Percentiles rank a stretch among this genome's conserved stretches.
Evolutionary conservation across 1,140 invertebrate species (phyloP).

Genomic region (Scaptomyza montana): DNA sequence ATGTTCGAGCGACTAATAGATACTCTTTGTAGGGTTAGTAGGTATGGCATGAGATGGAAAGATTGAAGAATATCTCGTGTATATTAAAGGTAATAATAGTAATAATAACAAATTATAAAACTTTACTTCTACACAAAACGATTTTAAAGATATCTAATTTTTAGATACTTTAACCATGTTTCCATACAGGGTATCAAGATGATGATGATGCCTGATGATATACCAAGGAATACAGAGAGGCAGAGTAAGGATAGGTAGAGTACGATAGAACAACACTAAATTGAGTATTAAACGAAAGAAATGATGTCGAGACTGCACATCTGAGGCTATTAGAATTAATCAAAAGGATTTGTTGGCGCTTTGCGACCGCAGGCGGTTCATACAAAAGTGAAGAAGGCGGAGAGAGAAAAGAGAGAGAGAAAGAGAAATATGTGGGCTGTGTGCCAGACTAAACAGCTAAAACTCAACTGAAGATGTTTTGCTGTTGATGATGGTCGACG

Average conservation of each 20-base stretch:
- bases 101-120: too few relatives aligned
- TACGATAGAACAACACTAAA: conserved; percentile 61
- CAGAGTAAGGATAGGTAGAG: neutral
- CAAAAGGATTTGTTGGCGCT: conserved; percentile 74
- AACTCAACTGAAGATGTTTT: too few relatives aligned
- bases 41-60: neutral
- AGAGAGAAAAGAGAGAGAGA: too few relatives aligned
- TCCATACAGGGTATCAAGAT: neutral
- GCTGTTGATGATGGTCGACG: too few relatives aligned
- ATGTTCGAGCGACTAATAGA: neutral
- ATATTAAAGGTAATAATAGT: too few relatives aligned
- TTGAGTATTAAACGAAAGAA: conserved; percentile 80
- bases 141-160: too few relatives aligned
- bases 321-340: conserved; percentile 82
- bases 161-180: too few relatives aligned
- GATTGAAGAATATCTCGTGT: too few relatives aligned
- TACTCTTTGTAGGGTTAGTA: neutral
- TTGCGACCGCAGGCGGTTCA: conserved; percentile 51
- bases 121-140: too few relatives aligned
- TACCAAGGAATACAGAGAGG: neutral
- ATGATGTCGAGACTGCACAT: conserved; percentile 74
- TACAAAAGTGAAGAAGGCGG: neutral
- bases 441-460: neutral
- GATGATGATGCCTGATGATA: neutral
- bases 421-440: conserved; percentile 6